phyloP scores from a whole-genome alignment of 2,888 invertebrate species.

The Apodemia hepburni region DNA sequence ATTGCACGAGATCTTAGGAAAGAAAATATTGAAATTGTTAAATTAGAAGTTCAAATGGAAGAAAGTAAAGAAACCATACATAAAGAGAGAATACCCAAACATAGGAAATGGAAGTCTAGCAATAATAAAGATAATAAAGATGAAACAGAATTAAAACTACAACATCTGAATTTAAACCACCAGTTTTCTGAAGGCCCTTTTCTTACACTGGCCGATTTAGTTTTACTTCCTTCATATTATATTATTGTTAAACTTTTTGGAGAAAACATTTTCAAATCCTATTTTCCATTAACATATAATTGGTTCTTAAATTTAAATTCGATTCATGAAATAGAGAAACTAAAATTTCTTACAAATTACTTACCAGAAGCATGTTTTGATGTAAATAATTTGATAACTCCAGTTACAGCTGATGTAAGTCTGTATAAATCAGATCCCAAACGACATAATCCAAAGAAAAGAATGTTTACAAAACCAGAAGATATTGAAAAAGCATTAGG shows the following conservation, averaged over 20 bases:
- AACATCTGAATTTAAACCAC: constrained; percentile 81
- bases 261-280: constrained; percentile 41
- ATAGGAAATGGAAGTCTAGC: constrained; percentile 73
- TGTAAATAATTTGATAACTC: constrained; percentile 49
- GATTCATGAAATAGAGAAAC: constrained; percentile 36
- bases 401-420: constrained; percentile 80
- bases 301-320: constrained; percentile 79
- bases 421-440: constrained; percentile 90
- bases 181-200: constrained; percentile 90
- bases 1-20: constrained; percentile 81
- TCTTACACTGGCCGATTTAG: constrained; percentile 90
- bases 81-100: constrained; percentile 45
- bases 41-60: constrained; percentile 21
- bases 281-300: constrained; percentile 81
- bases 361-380: constrained; percentile 20
- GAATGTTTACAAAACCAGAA: constrained; percentile 87
- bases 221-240: constrained; percentile 86
- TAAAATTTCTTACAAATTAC: constrained; percentile 34
- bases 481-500: constrained; percentile 84
- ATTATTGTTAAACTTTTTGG: constrained; percentile 77
- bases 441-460: constrained; percentile 86
- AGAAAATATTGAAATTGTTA: constrained; percentile 31
- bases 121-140: constrained; percentile 55
- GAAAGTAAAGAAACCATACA: constrained; percentile 34
- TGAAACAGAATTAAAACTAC: constrained; percentile 66